phyloP scores from a whole-genome alignment of 2,888 invertebrate species.

The Nipponacmea schrenckii region DNA sequence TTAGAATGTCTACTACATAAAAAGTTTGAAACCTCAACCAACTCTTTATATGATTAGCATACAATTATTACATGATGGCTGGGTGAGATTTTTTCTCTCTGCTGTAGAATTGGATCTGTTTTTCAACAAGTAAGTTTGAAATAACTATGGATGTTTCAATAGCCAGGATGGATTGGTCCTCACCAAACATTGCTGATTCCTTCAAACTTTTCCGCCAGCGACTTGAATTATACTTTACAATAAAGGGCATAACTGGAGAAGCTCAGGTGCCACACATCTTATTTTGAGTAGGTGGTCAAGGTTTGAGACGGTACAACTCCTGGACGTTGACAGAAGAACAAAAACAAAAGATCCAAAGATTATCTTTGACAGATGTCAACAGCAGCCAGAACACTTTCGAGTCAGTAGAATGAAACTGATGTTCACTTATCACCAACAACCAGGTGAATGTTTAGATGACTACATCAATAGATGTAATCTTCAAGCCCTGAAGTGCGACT shows the following conservation, averaged over 20 bases:
- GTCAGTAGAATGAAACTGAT: not conserved
- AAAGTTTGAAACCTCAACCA: no score
- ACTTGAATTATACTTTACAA: not conserved
- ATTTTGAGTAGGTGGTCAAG: not conserved
- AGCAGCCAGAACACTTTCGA: conserved; percentile 1
- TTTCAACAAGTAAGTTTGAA: no score
- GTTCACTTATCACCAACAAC: not conserved
- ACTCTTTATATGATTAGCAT: no score
- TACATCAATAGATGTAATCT: not conserved
- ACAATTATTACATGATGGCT: no score
- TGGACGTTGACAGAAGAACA: not conserved
- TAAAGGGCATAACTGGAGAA: not conserved
- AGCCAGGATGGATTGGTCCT: not conserved
- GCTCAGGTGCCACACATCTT: not conserved
- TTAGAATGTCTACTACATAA: no score
- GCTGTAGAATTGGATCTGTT: no score
- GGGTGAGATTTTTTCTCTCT: no score
- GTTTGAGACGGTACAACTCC: not conserved
- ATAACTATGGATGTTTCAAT: not conserved
- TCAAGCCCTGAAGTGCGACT: not conserved
- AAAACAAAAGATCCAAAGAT: not conserved
- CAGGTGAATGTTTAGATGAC: not conserved
- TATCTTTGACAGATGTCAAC: not conserved
- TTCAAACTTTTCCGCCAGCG: not conserved
- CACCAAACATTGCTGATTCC: not conserved